Evolutionary conservation across 2,113 vertebrate species (phyloP).

Genomic region (Odocoileus virginianus): DNA sequence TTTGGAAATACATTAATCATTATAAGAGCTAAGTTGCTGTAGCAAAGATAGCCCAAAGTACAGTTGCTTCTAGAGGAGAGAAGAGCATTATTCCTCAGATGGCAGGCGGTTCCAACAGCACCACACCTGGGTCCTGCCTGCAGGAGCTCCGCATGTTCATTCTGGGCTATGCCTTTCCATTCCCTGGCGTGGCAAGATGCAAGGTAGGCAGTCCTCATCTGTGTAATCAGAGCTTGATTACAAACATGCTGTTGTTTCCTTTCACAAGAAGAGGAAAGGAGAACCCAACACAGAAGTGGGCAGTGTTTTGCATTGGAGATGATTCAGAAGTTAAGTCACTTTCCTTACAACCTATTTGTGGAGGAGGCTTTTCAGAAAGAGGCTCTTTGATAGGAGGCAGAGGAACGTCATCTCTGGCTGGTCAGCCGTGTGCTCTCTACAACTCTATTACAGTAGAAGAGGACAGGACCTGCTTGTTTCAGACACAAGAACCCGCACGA

Average conservation of each 20-base stretch:
- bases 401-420: not conserved
- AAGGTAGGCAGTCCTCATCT: not conserved
- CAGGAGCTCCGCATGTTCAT: not conserved
- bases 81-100: not conserved
- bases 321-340: not conserved
- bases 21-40: not conserved
- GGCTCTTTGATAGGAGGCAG: not conserved
- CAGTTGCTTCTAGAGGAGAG: not conserved
- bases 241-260: not conserved
- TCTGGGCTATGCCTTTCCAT: not conserved
- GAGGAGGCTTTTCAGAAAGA: not conserved
- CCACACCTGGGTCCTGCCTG: not conserved
- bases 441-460: not conserved
- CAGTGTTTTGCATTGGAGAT: not conserved
- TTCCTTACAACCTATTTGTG: not conserved
- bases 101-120: not conserved
- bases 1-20: not conserved
- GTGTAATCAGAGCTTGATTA: not conserved
- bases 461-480: not conserved
- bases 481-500: not conserved
- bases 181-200: not conserved
- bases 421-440: rapidly evolving
- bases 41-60: not conserved
- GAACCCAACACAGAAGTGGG: not conserved
- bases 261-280: not conserved